phyloP scores from a whole-genome alignment of 2,888 invertebrate genomes.

The Leptogaster cylindrica region DNA sequence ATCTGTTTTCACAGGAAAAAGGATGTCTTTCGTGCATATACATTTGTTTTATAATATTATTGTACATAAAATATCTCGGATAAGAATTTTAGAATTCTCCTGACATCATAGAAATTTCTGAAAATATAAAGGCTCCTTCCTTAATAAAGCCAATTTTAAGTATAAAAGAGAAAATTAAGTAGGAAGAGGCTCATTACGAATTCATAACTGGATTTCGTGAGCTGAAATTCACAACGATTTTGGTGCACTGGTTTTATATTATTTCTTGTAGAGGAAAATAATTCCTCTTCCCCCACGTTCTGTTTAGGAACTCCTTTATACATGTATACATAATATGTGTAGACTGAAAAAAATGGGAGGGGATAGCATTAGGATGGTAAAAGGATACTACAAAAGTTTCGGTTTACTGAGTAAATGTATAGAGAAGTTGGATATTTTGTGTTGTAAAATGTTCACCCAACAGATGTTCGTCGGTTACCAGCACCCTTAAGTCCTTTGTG shows the following conservation, averaged over 20 bases:
- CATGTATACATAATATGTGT: too few relatives aligned
- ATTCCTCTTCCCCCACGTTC: background rate
- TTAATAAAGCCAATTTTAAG: background rate
- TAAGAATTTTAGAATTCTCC: slow-evolving; percentile 10
- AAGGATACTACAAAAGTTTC: background rate
- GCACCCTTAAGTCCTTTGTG: background rate
- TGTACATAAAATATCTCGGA: background rate
- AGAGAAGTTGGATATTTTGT: background rate
- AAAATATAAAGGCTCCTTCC: background rate
- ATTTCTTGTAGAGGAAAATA: background rate
- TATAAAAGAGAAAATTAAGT: slow-evolving; percentile 5
- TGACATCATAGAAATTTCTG: too few relatives aligned
- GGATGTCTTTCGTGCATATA: background rate
- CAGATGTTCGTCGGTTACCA: background rate
- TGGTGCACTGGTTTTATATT: slow-evolving; percentile 21
- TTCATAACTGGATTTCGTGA: slow-evolving; percentile 42
- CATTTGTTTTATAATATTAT: background rate
- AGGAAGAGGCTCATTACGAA: slow-evolving; percentile 40
- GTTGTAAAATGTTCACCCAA: background rate
- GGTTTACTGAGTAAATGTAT: background rate
- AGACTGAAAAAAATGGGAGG: background rate
- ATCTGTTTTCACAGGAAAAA: background rate
- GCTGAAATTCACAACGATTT: slow-evolving; percentile 41
- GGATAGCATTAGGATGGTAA: background rate
- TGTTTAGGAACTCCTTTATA: too few relatives aligned